Evolutionary conservation across 2,888 invertebrate genomes (phyloP).

Genomic region (Melanchra persicariae): DNA sequence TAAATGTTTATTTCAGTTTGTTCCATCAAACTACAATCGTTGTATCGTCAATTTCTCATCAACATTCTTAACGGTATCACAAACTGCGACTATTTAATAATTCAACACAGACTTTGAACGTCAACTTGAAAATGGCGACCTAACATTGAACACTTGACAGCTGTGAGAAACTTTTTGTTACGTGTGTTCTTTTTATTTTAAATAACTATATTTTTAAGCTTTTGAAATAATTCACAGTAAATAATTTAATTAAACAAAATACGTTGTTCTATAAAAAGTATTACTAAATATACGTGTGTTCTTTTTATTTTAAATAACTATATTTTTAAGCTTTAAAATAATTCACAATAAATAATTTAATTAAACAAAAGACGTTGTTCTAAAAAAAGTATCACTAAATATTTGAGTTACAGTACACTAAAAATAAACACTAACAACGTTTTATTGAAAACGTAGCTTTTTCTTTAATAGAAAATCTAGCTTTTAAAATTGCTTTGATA

Average conservation of each 20-base stretch:
- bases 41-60: neutral
- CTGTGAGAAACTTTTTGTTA: neutral
- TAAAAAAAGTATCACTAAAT: too few relatives aligned
- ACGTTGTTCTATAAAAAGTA: too few relatives aligned
- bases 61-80: neutral
- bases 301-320: too few relatives aligned
- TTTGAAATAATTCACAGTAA: too few relatives aligned
- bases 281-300: too few relatives aligned
- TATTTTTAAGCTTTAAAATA: too few relatives aligned
- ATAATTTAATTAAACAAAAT: too few relatives aligned
- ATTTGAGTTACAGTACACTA: too few relatives aligned
- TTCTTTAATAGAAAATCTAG: neutral
- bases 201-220: too few relatives aligned
- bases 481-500: neutral
- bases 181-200: neutral
- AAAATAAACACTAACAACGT: neutral
- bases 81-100: neutral
- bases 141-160: neutral
- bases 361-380: too few relatives aligned
- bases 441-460: neutral
- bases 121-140: conserved; percentile 5
- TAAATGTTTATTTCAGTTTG: too few relatives aligned
- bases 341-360: too few relatives aligned
- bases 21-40: neutral
- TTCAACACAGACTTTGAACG: conserved; percentile 16